Evolutionary conservation across 1,140 invertebrate species (phyloP), one percentile per base, ranked within the genome.

Genomic region (Bombyx mandarina): DNA sequence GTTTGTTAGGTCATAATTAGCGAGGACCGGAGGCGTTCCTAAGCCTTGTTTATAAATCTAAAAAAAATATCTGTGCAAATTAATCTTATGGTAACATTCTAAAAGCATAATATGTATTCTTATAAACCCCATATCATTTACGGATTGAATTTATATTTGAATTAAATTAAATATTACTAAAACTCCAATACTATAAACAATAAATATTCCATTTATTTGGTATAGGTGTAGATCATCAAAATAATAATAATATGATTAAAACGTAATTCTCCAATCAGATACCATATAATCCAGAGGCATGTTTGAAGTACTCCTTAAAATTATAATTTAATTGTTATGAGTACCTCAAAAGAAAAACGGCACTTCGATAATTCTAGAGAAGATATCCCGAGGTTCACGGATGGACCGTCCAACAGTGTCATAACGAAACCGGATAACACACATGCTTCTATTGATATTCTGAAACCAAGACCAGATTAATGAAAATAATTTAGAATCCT

Each of bases 331-430:
- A 18, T 18, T 18, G 12, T 18, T 18, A 35, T 35, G 26, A 5
- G 26, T 75, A 82, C 82, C 75, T 85, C 79, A 8, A 85, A 54
- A 44, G 47, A 73, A 49, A 77, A 78, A 54, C 71, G 69, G 53
- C 82, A 85, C n/a, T 71, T 57, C 2, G 22, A 63, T 2, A 85
- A 43, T 54, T 43, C 58, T 26, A 82, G 76, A 0, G 67, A 58
- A 9, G 72, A 63, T 18, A 72, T 68, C 42, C 79, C 79, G 45
- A 85, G 59, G 44, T 66, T 66, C 3, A 80, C 64, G 1, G 75
- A 67, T 5, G 66, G 48, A 6, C 69, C 79, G 9, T 45, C 65
- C 18, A 81, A 26, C 43, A 53, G 69, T 1, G 69, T 53, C 22
- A 82, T 65, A 0, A 67, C 54, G 18, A 63, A 63, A 1, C 79